Conservation (phyloP, 2,113 vertebrate genomes). For the Pseudolaguvia tuberculata region DNA sequence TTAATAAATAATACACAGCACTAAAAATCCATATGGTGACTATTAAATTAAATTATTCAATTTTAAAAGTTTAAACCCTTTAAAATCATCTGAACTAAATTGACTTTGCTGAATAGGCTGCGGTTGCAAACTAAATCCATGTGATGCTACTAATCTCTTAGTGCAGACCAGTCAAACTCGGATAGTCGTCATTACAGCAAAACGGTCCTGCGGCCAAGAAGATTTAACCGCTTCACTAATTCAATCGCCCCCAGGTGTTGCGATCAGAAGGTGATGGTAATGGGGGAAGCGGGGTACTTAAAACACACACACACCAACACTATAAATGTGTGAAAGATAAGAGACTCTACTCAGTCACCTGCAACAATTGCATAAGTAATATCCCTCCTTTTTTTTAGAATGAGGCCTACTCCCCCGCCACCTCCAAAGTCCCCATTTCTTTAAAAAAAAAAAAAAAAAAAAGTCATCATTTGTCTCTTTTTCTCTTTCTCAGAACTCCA, state of each 20-base stretch:
- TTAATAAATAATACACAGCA: not conserved
- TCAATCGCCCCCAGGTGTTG: conserved; percentile 9
- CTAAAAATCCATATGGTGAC: conserved; percentile 16
- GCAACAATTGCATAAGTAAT: conserved; percentile 8
- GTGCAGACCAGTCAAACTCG: conserved; percentile 42
- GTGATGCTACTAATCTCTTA: conserved; percentile 56
- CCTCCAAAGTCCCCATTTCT: too few relatives aligned
- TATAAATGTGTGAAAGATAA: conserved; percentile 5
- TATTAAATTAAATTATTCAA: conserved; percentile 21
- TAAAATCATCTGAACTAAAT: conserved; percentile 14
- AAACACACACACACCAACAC: not conserved
- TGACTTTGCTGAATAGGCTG: conserved; percentile 28
- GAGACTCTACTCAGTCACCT: conserved; percentile 20
- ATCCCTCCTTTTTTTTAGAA: not conserved
- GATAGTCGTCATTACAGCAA: conserved; percentile 55
- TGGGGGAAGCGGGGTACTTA: too few relatives aligned
- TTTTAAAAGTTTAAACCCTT: conserved; percentile 3
- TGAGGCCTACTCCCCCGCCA: not conserved
- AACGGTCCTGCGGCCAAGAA: conserved; percentile 49
- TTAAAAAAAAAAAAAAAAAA: conserved; percentile 43
- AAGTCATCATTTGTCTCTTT: conserved; percentile 51
- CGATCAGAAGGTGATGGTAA: not conserved
- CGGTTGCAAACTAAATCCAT: conserved; percentile 46
- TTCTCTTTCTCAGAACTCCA: conserved; percentile 38
- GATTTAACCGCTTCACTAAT: conserved; percentile 47